These are phyloP conservation scores for Microtus oregoni DNA, from an alignment of 2,113 vertebrate genomes.

Conservation along the genomic window DNA sequence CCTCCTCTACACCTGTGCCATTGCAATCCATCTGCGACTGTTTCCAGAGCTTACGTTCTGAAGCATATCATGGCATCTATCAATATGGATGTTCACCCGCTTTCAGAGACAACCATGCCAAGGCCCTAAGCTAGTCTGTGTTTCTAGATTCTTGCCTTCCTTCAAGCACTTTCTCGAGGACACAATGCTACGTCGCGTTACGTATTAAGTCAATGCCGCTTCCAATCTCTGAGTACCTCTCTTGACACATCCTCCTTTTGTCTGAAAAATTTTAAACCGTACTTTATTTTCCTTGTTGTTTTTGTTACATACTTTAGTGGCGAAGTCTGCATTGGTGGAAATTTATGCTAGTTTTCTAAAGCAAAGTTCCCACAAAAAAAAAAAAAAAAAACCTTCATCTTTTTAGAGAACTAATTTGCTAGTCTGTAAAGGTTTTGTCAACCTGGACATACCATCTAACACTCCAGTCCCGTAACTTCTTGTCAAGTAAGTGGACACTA, in stretches of 20 bases:
- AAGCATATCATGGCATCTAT: not conserved
- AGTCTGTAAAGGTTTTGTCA: not conserved
- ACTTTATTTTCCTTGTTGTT: not conserved
- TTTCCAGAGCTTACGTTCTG: not conserved
- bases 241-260: not conserved
- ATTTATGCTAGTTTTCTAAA: not conserved
- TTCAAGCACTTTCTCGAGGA: not conserved
- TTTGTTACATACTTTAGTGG: constrained; percentile 3
- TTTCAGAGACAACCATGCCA: not conserved
- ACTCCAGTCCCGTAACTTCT: not conserved
- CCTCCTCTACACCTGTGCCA: not conserved
- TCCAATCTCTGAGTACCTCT: not conserved
- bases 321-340: not conserved
- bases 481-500: not conserved
- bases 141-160: not conserved
- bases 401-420: constrained; percentile 1
- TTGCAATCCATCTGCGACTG: not conserved
- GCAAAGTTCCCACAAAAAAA: not conserved
- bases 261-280: not conserved
- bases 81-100: not conserved
- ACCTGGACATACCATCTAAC: not conserved
- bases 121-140: not conserved
- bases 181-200: not conserved
- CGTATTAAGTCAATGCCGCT: not conserved
- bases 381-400: not conserved